Conservation (phyloP, 2,888 invertebrate species). For the Seira ritae region DNA sequence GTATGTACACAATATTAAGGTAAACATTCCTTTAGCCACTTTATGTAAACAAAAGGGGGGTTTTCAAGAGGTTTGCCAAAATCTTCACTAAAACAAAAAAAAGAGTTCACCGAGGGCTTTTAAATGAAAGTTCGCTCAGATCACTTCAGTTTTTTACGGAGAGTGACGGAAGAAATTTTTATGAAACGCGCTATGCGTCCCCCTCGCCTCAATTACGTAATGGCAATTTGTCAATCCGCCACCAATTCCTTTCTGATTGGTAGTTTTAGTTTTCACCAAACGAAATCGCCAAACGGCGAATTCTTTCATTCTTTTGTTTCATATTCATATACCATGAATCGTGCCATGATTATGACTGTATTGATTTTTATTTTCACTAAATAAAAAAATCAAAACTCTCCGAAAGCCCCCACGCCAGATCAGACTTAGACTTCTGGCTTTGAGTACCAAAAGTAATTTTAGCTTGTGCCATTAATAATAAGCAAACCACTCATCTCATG, state of each 20-base stretch:
- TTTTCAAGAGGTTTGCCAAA: constrained; percentile 54
- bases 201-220: no score
- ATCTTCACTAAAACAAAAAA: constrained; percentile 59
- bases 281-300: no score
- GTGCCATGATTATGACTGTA: not conserved
- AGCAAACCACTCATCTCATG: constrained; percentile 38
- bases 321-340: not conserved
- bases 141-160: not conserved
- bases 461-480: constrained; percentile 20
- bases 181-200: constrained; percentile 23
- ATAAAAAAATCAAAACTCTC: no score
- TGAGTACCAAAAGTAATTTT: not conserved
- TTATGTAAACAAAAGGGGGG: constrained; percentile 61
- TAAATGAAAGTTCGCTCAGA: not conserved
- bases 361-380: no score
- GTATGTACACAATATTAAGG: constrained; percentile 38
- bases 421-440: no score
- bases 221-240: no score
- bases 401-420: no score
- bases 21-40: constrained; percentile 64
- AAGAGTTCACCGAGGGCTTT: constrained; percentile 24
- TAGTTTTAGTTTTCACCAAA: no score
- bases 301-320: constrained; percentile 3
- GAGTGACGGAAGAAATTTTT: constrained; percentile 3
- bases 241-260: no score